Conservation (phyloP, 2,797 vertebrate genomes). For the Hoplostethus mediterraneus region DNA sequence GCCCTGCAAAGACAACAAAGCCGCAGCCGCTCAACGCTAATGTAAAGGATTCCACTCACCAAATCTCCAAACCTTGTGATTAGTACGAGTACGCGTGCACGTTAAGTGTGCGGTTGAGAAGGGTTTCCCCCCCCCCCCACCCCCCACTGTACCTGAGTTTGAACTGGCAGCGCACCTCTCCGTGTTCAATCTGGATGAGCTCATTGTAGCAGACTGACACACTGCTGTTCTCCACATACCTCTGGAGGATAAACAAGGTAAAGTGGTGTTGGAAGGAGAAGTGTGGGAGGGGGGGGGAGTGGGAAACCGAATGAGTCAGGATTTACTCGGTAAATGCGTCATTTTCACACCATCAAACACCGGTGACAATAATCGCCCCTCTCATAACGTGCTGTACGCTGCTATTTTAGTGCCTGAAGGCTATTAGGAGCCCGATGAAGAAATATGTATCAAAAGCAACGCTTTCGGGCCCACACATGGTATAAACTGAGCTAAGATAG, state of each 20-base stretch:
- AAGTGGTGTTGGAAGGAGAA: slow-evolving; percentile 40
- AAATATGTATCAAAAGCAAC: slow-evolving; percentile 2
- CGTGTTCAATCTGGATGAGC: slow-evolving; percentile 93
- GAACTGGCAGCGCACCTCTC: slow-evolving; percentile 95
- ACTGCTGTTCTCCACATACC: slow-evolving; percentile 93
- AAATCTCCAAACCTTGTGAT: neutral
- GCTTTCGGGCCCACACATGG: neutral
- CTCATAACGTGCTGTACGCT: slow-evolving; percentile 19
- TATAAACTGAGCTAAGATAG: slow-evolving; percentile 12
- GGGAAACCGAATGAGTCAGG: slow-evolving; percentile 52
- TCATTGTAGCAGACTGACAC: slow-evolving; percentile 95
- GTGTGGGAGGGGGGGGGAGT: neutral
- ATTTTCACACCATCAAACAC: slow-evolving; percentile 44
- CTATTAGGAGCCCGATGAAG: neutral
- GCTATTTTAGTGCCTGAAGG: slow-evolving; percentile 18
- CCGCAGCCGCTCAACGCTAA: neutral
- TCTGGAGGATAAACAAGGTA: slow-evolving; percentile 78
- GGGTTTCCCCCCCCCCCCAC: neutral
- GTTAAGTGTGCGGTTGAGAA: neutral
- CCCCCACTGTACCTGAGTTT: slow-evolving; percentile 90
- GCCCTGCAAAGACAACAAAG: slow-evolving; percentile 84
- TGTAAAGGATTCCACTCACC: neutral
- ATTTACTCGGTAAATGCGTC: slow-evolving; percentile 28
- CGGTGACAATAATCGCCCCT: slow-evolving; percentile 24
- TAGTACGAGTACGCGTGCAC: neutral